Evolutionary conservation across 2,888 invertebrate genomes (phyloP).

Genomic region (Dioctria linearis): DNA sequence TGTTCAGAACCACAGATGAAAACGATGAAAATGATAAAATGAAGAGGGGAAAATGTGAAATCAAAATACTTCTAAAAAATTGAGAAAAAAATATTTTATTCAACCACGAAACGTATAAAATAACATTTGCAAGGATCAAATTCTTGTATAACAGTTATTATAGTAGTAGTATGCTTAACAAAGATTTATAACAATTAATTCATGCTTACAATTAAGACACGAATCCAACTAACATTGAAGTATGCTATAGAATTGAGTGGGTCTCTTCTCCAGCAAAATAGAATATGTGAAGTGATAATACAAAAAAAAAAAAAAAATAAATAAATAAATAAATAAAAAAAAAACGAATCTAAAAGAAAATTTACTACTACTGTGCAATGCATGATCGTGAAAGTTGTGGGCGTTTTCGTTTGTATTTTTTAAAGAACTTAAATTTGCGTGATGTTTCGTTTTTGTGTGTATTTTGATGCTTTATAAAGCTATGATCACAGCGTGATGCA

Average conservation of each 20-base stretch:
- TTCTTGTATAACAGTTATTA: neutral
- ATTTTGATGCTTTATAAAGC: slow-evolving; percentile 33
- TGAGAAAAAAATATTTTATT: neutral
- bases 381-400: slow-evolving; percentile 55
- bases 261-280: too few species aligned
- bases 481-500: slow-evolving; percentile 20
- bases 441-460: slow-evolving; percentile 25
- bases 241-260: neutral
- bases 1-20: too few species aligned
- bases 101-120: neutral
- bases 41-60: neutral
- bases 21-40: too few species aligned
- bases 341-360: too few species aligned
- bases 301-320: neutral
- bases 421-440: slow-evolving; percentile 48
- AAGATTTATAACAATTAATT: neutral
- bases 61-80: neutral
- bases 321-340: too few species aligned
- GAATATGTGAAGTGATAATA: neutral
- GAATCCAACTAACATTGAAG: neutral
- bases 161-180: neutral
- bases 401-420: slow-evolving; percentile 54
- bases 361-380: slow-evolving; percentile 56
- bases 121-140: neutral
- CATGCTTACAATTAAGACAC: slow-evolving; percentile 24